Evolutionary conservation across 1,140 invertebrate species (phyloP).

Genomic region (Babylonia areolata): DNA sequence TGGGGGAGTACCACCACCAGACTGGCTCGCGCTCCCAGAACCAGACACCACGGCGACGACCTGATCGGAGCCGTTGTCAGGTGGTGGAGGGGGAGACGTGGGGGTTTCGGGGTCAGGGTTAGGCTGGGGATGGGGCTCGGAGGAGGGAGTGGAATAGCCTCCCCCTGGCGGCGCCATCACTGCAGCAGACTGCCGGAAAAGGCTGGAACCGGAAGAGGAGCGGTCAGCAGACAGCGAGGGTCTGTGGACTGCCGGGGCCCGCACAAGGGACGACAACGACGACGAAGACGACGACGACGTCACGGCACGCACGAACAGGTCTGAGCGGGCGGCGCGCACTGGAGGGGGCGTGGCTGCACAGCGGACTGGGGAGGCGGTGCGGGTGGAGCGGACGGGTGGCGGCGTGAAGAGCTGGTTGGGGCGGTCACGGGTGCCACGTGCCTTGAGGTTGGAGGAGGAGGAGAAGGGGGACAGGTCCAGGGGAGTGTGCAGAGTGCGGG

Average conservation of each 20-base stretch:
- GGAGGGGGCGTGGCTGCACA: not conserved
- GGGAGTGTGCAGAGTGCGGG: not conserved
- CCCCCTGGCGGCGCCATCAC: too few relatives aligned
- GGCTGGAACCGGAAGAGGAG: too few relatives aligned
- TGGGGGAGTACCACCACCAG: too few relatives aligned
- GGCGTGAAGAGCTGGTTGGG: not conserved
- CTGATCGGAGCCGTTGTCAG: not conserved
- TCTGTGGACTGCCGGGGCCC: too few relatives aligned
- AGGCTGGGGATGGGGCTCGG: too few relatives aligned
- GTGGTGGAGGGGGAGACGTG: not conserved
- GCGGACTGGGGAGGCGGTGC: not conserved
- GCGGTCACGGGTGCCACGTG: not conserved
- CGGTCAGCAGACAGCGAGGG: too few relatives aligned
- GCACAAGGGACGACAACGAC: not conserved
- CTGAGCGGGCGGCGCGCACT: too few relatives aligned
- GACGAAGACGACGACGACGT: not conserved
- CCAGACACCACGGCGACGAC: too few relatives aligned
- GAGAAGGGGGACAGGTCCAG: not conserved
- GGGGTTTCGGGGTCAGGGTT: not conserved
- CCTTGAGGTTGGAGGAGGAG: not conserved
- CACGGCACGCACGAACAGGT: too few relatives aligned
- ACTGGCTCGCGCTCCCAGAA: too few relatives aligned
- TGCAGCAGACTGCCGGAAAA: too few relatives aligned
- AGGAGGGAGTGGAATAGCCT: too few relatives aligned
- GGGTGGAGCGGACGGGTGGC: not conserved